Evolutionary conservation across 2,888 invertebrate species (phyloP).

Genomic region (Crocallis elinguaria): DNA sequence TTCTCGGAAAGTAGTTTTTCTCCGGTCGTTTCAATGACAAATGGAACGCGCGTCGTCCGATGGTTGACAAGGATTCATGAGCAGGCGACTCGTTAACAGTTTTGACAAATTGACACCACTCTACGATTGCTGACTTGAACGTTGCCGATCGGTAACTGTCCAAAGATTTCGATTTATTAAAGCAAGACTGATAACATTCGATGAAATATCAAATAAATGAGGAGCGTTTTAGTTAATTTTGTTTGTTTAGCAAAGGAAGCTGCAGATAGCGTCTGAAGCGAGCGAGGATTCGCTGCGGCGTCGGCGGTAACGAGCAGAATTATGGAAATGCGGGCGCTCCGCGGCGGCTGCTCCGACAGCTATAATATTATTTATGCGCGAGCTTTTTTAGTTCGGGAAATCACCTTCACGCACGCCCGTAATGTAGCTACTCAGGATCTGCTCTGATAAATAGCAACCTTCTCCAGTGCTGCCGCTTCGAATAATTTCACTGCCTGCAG

Average conservation of each 20-base stretch:
- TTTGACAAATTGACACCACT: constrained; percentile 31
- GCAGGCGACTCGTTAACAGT: constrained; percentile 24
- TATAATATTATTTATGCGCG: constrained; percentile 57
- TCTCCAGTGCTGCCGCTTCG: constrained; percentile 42
- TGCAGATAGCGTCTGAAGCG: constrained; percentile 56
- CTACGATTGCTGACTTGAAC: constrained; percentile 24
- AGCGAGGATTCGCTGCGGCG: constrained; percentile 34
- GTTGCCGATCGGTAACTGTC: constrained; percentile 19
- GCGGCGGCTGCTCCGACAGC: constrained; percentile 39
- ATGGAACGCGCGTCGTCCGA: constrained; percentile 23
- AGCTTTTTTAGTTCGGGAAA: constrained; percentile 56
- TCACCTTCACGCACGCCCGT: constrained; percentile 49
- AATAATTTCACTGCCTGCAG: constrained; percentile 40
- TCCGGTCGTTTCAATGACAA: constrained; percentile 30
- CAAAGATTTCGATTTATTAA: constrained; percentile 7
- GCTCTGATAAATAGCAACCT: constrained; percentile 52
- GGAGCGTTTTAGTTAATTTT: constrained; percentile 54
- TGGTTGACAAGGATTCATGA: constrained; percentile 27
- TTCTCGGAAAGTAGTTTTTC: constrained; percentile 28
- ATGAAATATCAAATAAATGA: constrained; percentile 4
- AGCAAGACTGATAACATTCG: background rate
- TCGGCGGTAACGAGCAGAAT: constrained; percentile 68
- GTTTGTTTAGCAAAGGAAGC: constrained; percentile 53
- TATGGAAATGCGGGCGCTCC: constrained; percentile 67
- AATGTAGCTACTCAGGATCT: constrained; percentile 49